These are phyloP conservation scores for Callocephalon fimbriatum DNA, from an alignment of 2,113 vertebrate genomes.

Conservation along the genomic window DNA sequence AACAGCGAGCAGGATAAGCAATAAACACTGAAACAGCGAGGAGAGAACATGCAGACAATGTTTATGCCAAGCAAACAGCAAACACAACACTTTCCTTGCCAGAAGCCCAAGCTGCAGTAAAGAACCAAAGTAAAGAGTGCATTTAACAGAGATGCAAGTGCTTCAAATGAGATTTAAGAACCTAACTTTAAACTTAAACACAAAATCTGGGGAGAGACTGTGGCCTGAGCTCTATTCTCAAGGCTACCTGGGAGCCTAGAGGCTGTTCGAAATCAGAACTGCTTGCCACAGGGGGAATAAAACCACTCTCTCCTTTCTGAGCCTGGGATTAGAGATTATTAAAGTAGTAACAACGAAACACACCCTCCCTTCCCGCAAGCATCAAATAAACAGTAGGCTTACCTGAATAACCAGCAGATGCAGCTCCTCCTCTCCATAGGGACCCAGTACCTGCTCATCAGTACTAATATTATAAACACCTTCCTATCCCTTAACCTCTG, in stretches of 20 bases:
- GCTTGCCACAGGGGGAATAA: neutral
- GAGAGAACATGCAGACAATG: neutral
- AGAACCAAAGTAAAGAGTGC: neutral
- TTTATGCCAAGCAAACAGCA: neutral
- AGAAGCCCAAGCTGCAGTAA: neutral
- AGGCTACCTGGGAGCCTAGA: neutral
- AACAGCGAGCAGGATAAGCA: neutral
- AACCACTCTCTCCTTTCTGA: neutral
- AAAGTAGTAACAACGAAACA: fast-evolving
- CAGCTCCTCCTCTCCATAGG: neutral
- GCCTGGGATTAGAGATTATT: too few species aligned
- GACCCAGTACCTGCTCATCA: neutral
- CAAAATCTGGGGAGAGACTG: neutral
- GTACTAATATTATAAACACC: fast-evolving
- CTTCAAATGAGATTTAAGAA: neutral
- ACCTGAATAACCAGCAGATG: neutral
- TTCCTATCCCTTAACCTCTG: fast-evolving
- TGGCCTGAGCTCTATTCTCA: neutral
- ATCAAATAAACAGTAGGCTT: neutral
- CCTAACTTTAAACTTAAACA: neutral
- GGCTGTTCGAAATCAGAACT: neutral
- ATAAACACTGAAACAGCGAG: neutral
- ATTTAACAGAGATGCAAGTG: neutral
- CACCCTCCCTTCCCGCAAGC: neutral
- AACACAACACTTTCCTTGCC: neutral